Evolutionary conservation across 2,888 invertebrate genomes (phyloP), one percentile per base, ranked within the genome.

Genomic region (Cephus pulcher): DNA sequence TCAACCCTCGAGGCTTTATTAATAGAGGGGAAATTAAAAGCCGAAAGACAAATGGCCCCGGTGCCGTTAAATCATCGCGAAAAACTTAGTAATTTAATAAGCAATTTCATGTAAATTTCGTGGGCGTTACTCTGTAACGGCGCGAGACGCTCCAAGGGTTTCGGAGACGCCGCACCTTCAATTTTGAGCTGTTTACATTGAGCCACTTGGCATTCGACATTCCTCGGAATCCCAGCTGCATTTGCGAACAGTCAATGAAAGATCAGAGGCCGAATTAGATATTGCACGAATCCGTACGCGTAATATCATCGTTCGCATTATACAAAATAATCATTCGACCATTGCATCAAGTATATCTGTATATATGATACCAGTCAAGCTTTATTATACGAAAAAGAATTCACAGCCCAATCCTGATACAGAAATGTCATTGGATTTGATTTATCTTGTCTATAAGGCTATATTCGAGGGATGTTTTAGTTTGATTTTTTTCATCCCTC

Each of bases 31-130:
- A 87, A 88, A 88, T 89, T 88, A 89, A 88, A 89, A 86, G 85
- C 85, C 81, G 82, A 85, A 89, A 89, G 89, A 89, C 88, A 89
- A 89, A 89, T 90, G 89, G 89, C 86, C 84, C 82, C 81, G 83
- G 85, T 86, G 84, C 80, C 89, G 86, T 88, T 89, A 89, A 89
- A 90, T 90, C 90, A 89, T 89, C 85, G 84, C 82, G 87, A 88
- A 90, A 89, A 89, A 89, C 87, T 90, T 87, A 86, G 88, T 88
- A 86, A 90, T 90, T 90, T 90, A 90, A 89, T 90, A 90, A 89
- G 90, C 90, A 90, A 90, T 90, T 90, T 90, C 89, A 90, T 90
- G 90, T 88, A 90, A 90, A 90, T 90, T 88, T 83, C 80, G 77
- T 75, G 85, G 84, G 85, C 85, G 84, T 84, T 85, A 84, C 85